Base-by-base conservation (phyloP, 2,797 vertebrate genomes). In the Enteromius fasciolatus region DNA sequence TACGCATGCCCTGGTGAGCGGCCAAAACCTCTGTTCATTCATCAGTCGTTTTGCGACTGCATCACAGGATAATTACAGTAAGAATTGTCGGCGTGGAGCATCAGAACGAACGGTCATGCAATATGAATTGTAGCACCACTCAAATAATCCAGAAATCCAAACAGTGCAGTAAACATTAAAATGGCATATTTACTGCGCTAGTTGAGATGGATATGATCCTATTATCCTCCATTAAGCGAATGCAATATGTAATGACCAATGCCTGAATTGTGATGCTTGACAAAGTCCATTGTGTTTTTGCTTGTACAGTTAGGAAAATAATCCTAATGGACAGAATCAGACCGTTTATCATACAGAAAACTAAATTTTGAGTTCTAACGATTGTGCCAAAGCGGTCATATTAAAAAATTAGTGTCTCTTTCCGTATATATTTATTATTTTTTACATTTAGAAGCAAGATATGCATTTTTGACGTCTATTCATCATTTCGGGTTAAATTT, bases 41-140 rank as follows among this genome's bases (percentile, higher is more conserved):
- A 92, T 93, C 90, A 87, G 90, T 92, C 92, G 92, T 88, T 81
- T 87, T 72, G 41, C 83, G 76, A 74, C 44, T 63, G 87, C 75
- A 80, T 82, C 76, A 78, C 81, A 76, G 81, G 77, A 87, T 85
- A 87, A 78, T 90, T 90, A 76, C 88, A 87, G 87, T 90, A 91
- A 84, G 57, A 79, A 85, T 84, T 85, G 67, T 82, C 78, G 28
- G 79, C 36, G 73, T 82, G 84, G 76, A 83, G 81, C 76, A 79
- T 78, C 70, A 74, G 82, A 87, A 77, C 78, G 73, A 78, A 36
- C 64, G 54, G 74, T 44, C 84, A 78, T 83, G 78, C 86, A 84
- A 75, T 70, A 75, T 50, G 54, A 82, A 82, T 20, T 76, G 82
- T 81, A 80, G 84, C 61, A 83, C 69, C 50, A 86, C 66, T 89